Evolutionary conservation across 2,888 invertebrate genomes (phyloP).

Genomic region (Synergus gifuensis): DNA sequence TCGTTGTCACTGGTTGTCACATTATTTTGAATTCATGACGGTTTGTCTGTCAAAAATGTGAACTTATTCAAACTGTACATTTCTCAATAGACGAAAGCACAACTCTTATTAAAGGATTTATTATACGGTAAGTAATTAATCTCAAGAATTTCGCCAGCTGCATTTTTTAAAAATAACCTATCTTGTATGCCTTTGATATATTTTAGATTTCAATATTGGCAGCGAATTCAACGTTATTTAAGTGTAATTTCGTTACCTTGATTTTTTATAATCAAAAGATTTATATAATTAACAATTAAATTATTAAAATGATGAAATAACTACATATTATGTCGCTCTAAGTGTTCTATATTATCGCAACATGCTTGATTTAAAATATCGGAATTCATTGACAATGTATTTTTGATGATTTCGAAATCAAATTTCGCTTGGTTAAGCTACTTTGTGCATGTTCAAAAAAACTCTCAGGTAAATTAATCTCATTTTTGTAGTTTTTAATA

Average conservation of each 20-base stretch:
- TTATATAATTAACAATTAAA: slow-evolving; percentile 4
- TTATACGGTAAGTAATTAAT: not conserved
- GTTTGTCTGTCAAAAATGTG: not conserved
- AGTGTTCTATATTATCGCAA: not conserved
- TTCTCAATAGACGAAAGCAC: not conserved
- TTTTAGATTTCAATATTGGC: not conserved
- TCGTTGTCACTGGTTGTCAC: not conserved
- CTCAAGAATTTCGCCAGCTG: not conserved
- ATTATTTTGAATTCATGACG: not conserved
- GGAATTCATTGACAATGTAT: slow-evolving; percentile 2
- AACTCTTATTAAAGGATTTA: not conserved
- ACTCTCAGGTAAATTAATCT: not conserved
- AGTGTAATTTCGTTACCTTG: not conserved
- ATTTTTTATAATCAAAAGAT: not conserved
- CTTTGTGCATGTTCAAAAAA: not conserved
- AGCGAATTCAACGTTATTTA: not conserved
- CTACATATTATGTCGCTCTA: not conserved
- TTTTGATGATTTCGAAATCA: not conserved
- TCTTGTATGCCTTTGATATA: not conserved
- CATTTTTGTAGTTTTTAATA: not conserved
- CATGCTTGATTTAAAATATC: slow-evolving; percentile 8
- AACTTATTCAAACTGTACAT: not conserved
- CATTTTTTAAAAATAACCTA: not conserved
- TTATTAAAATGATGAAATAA: not conserved
- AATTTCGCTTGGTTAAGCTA: not conserved